A percentile compares a stretch with the other conserved stretches of the same genome.
Evolutionary conservation across 1,140 invertebrate species (phyloP).

Genomic region (Sitobion miscanthi): DNA sequence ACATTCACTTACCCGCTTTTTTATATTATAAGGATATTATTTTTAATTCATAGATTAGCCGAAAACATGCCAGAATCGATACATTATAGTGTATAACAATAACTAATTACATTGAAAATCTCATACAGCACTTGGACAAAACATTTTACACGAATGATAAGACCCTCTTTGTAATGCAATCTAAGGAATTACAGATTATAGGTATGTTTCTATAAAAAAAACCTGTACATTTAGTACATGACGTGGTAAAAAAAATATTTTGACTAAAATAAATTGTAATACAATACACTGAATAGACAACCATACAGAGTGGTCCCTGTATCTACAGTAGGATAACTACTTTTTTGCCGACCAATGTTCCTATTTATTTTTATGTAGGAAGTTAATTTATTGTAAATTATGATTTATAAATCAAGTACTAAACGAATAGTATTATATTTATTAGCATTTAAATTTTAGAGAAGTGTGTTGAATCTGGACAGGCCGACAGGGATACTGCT

Average conservation of each 20-base stretch:
- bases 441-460: not conserved
- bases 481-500: not conserved
- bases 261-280: not conserved
- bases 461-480: not conserved
- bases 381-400: not conserved
- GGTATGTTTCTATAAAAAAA: not conserved
- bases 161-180: not conserved
- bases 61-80: not conserved
- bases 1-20: too few relatives aligned
- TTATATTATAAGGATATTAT: not conserved
- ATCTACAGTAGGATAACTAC: not conserved
- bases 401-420: not conserved
- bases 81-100: not conserved
- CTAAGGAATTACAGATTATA: constrained; percentile 6
- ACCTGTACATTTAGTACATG: not conserved
- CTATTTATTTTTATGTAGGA: not conserved
- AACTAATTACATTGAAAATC: not conserved
- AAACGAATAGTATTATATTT: not conserved
- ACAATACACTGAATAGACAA: not conserved
- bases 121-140: not conserved
- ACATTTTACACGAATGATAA: not conserved
- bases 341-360: not conserved
- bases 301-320: not conserved
- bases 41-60: not conserved
- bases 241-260: not conserved